phyloP scores from a whole-genome alignment of 2,888 invertebrate species.

The Drosophila planitibia region DNA sequence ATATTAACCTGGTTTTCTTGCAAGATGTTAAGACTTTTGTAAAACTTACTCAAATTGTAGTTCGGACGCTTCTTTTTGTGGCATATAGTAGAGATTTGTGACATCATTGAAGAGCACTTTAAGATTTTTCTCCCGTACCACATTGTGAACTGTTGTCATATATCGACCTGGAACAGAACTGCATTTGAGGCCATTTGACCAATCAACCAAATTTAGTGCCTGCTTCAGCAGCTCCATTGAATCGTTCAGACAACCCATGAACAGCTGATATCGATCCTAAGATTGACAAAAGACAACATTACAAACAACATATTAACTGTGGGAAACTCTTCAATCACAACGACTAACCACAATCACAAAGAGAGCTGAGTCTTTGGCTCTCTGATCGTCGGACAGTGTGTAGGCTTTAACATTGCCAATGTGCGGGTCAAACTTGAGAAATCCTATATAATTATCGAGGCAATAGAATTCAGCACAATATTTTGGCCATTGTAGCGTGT shows the following conservation, averaged over 20 bases:
- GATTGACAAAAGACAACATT: background rate
- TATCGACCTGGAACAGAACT: conserved; percentile 77
- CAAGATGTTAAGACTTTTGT: accelerated
- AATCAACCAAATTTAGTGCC: conserved; percentile 79
- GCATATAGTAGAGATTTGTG: conserved; percentile 72
- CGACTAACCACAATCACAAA: conserved; percentile 60
- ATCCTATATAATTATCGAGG: conserved; percentile 68
- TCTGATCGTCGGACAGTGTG: conserved; percentile 27
- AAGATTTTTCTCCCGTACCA: conserved; percentile 71
- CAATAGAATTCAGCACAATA: conserved; percentile 74
- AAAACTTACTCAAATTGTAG: conserved; percentile 70
- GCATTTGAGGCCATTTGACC: conserved; percentile 81
- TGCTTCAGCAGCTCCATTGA: conserved; percentile 47
- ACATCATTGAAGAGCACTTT: conserved; percentile 61
- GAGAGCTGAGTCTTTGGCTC: conserved; percentile 55
- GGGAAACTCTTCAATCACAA: background rate
- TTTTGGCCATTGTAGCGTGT: conserved; percentile 60
- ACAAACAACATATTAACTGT: background rate
- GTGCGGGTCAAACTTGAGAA: conserved; percentile 30
- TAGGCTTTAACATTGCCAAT: conserved; percentile 42
- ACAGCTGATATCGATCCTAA: conserved; percentile 84
- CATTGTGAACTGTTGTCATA: conserved; percentile 60
- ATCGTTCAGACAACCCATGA: conserved; percentile 74
- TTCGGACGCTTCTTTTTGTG: conserved; percentile 60
- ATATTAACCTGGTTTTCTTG: background rate